phyloP scores from a whole-genome alignment of 2,113 vertebrate species.

The Hemiprocne comata region DNA sequence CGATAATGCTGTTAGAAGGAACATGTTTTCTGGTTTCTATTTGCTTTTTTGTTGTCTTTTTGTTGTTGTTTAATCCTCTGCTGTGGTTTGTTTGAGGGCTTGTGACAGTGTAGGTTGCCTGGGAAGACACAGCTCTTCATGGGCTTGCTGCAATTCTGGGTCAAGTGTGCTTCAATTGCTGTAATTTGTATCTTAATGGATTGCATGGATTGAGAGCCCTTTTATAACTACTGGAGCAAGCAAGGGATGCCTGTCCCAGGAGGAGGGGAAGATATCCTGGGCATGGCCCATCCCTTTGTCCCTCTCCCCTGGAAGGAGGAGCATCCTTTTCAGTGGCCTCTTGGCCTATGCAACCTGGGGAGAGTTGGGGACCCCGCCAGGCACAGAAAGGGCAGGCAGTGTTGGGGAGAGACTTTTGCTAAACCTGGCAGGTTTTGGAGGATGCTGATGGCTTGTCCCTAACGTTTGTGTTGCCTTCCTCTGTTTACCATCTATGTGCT shows the following conservation, averaged over 20 bases:
- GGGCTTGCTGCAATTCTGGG: conserved; percentile 21
- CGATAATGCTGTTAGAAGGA: background rate
- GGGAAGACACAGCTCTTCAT: background rate
- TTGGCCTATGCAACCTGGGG: background rate
- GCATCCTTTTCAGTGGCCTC: background rate
- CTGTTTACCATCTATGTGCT: accelerated
- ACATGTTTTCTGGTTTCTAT: background rate
- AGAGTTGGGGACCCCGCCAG: background rate
- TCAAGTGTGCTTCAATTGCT: conserved; percentile 42
- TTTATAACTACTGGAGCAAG: background rate
- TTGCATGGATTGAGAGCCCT: conserved; percentile 5
- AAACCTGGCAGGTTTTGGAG: background rate
- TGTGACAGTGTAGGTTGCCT: conserved; percentile 22
- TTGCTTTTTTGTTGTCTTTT: background rate
- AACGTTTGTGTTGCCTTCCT: background rate
- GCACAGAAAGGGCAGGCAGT: accelerated
- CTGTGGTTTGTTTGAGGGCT: background rate
- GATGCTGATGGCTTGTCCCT: background rate
- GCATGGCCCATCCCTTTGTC: background rate
- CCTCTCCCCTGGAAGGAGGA: background rate
- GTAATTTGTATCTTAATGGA: conserved; percentile 49
- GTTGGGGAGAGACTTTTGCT: background rate
- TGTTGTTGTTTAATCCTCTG: background rate
- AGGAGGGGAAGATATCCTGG: background rate
- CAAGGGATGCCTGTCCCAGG: background rate